Percentiles rank a stretch among this genome's conserved stretches.
Evolutionary conservation across 2,888 invertebrate genomes (phyloP).

Genomic region (Miltochrista miniata): DNA sequence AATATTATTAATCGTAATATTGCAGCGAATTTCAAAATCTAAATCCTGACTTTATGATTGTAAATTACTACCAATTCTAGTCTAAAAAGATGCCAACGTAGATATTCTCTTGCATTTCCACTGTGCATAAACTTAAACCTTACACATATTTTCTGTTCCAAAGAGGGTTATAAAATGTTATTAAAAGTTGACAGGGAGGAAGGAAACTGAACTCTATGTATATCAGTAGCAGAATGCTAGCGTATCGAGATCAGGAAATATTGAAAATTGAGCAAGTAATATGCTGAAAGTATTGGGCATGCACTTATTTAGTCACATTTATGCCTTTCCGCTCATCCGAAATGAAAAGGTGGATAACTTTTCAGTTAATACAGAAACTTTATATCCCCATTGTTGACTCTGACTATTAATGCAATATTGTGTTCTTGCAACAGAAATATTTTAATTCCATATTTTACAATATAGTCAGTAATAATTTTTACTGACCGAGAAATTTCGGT

Average conservation of each 20-base stretch:
- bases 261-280: slow-evolving; percentile 17
- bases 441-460: no score
- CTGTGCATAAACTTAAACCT: slow-evolving; percentile 3
- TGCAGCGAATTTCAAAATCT: no score
- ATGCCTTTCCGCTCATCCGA: slow-evolving; percentile 17
- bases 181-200: slow-evolving; percentile 17
- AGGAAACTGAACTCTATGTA: slow-evolving; percentile 5
- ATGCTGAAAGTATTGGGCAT: slow-evolving; percentile 10
- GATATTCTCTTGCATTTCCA: not conserved
- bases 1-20: no score
- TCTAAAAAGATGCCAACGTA: not conserved
- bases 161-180: slow-evolving; percentile 20
- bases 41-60: not conserved
- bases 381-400: slow-evolving; percentile 11
- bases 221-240: slow-evolving; percentile 14
- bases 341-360: slow-evolving; percentile 25
- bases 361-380: slow-evolving; percentile 33
- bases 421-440: not conserved
- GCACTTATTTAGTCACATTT: slow-evolving; percentile 20
- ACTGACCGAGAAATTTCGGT: no score
- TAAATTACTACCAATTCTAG: not conserved
- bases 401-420: not conserved
- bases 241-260: slow-evolving; percentile 21
- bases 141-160: not conserved
- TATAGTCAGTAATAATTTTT: no score